These are phyloP conservation scores for Suillia variegata DNA, from an alignment of 2,888 invertebrate genomes.

Conservation along the genomic window DNA sequence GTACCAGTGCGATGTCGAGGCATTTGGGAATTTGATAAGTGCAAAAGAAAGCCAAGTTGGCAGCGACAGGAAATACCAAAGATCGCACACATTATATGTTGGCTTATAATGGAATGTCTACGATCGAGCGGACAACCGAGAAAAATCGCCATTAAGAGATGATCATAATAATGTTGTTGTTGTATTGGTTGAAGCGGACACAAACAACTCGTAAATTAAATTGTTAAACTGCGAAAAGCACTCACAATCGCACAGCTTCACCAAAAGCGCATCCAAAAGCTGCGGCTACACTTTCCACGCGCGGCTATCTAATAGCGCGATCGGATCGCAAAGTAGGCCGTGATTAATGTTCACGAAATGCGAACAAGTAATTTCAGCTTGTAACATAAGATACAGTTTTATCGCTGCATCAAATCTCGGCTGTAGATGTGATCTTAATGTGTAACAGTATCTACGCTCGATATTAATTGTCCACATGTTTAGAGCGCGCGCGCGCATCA, in stretches of 20 bases:
- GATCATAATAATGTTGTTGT: not conserved
- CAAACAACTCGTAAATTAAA: not conserved
- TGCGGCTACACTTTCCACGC: not conserved
- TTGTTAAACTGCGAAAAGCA: not conserved
- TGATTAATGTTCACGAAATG: not conserved
- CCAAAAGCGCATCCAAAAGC: not conserved
- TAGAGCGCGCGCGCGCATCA: too few relatives aligned
- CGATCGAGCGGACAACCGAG: not conserved
- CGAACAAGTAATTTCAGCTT: not conserved
- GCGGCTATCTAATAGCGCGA: not conserved
- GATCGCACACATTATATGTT: not conserved
- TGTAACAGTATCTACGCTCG: too few relatives aligned
- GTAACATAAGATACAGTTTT: not conserved
- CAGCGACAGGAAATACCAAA: slow-evolving; percentile 2
- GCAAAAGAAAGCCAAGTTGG: not conserved
- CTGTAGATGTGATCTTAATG: too few relatives aligned
- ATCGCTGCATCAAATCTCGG: not conserved
- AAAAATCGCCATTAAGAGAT: too few relatives aligned
- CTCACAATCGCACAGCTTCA: not conserved
- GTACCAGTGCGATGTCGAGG: too few relatives aligned
- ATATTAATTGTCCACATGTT: too few relatives aligned
- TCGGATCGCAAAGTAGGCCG: not conserved
- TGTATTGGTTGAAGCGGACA: too few relatives aligned
- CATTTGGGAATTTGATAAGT: slow-evolving; percentile 1
- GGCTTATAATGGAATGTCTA: not conserved